These are phyloP conservation scores for Plusia festucae DNA, from an alignment of 2,888 invertebrate species.

Conservation along the genomic window DNA sequence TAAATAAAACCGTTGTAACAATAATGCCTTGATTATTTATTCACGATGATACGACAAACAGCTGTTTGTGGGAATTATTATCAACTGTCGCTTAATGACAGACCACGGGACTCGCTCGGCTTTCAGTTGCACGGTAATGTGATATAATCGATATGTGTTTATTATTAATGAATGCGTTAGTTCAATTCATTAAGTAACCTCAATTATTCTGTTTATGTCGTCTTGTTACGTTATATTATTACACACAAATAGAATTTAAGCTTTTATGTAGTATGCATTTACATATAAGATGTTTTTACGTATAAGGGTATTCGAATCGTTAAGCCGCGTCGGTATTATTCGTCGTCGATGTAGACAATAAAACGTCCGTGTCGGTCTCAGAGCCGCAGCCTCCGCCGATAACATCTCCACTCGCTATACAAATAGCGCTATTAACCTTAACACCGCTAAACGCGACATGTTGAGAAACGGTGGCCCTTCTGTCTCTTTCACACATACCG, in stretches of 20 bases:
- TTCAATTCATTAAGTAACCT: neutral
- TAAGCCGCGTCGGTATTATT: slow-evolving; percentile 60
- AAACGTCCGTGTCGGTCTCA: slow-evolving; percentile 69
- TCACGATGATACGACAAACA: slow-evolving; percentile 32
- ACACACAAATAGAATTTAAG: neutral
- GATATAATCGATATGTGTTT: slow-evolving; percentile 8
- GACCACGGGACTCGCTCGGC: slow-evolving; percentile 12
- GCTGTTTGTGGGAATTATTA: slow-evolving; percentile 29
- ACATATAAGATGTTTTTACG: slow-evolving; percentile 27
- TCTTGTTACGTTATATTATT: neutral
- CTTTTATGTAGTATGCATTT: neutral
- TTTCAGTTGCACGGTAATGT: slow-evolving; percentile 31
- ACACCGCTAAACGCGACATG: slow-evolving; percentile 79
- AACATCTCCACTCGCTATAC: slow-evolving; percentile 80
- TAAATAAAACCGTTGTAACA: slow-evolving; percentile 23
- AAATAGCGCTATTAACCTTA: slow-evolving; percentile 86
- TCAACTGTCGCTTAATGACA: slow-evolving; percentile 18
- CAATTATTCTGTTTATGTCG: slow-evolving; percentile 1
- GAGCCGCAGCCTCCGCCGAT: slow-evolving; percentile 72
- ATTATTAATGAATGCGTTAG: neutral
- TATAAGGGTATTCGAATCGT: slow-evolving; percentile 52
- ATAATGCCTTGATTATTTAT: slow-evolving; percentile 43
- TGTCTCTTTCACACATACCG: slow-evolving; percentile 51
- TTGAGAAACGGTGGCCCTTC: slow-evolving; percentile 65
- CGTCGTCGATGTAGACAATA: slow-evolving; percentile 70